A percentile compares a stretch with the other conserved stretches of the same genome.
phyloP scores from a whole-genome alignment of 2,797 vertebrate species.

The Vireo griseus region DNA sequence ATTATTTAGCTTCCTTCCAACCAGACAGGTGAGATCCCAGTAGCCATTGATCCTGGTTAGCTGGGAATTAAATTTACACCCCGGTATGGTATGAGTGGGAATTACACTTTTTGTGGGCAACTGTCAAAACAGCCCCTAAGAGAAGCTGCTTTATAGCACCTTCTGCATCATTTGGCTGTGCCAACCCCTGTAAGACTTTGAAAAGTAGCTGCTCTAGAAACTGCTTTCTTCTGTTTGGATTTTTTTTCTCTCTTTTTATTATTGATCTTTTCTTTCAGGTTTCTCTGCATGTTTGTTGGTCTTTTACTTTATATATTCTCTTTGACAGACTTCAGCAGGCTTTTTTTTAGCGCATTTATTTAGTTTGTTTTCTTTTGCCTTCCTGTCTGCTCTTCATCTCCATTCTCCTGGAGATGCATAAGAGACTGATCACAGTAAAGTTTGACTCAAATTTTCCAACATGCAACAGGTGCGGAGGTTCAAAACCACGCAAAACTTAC shows the following conservation, averaged over 20 bases:
- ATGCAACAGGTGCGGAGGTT: neutral
- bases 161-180: neutral
- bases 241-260: neutral
- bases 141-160: neutral
- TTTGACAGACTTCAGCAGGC: neutral
- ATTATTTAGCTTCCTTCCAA: neutral
- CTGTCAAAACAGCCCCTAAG: neutral
- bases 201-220: neutral
- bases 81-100: neutral
- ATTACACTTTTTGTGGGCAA: neutral
- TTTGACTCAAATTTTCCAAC: slow-evolving; percentile 2
- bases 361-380: slow-evolving; percentile 3
- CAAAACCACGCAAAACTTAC: neutral
- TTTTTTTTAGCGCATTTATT: neutral
- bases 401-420: neutral
- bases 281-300: neutral
- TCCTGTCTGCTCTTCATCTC: neutral
- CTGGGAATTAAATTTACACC: neutral
- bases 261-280: neutral
- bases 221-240: neutral
- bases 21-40: neutral
- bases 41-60: neutral
- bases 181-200: neutral
- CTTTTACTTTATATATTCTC: neutral
- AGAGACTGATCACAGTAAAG: neutral